Evolutionary conservation across 2,113 vertebrate species (phyloP), one percentile per base, ranked within the genome.

Genomic region (Machaerirhynchus nigripectus): DNA sequence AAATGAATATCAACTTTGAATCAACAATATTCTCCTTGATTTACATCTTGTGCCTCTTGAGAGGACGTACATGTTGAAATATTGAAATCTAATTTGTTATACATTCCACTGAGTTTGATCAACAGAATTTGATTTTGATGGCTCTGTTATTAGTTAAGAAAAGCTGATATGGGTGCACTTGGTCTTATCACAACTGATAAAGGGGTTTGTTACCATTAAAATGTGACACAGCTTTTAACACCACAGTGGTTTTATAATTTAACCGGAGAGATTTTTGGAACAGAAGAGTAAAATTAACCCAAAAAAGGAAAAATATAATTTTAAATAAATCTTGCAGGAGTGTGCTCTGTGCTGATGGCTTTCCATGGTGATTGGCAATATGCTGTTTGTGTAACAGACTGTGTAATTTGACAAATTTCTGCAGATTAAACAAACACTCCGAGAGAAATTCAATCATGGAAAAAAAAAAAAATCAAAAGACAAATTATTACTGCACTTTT

Each of bases 1-100:
- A 95, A 95, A 94, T 78, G 96, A 97, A 87, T 75, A 88, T 40
- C 65, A 95, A 60, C 47, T 97, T 56, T 76, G 80, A 93, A 92
- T 88, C 76, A 93, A 96, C 49, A 89, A 70, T 35, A 81, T 74
- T 39, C 35, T 52, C 80, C 73, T 93, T 35, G 46, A 85, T 94
- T 95, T 95, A 74, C 31, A 75, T 90, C 92, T 81, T 87, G 39
- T 79, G 33, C 24, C 59, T 96, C 83, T 61, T 89, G 75, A 97
- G 88, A 79, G 39, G 49, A 9, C 5, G 15, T 71, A 91, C 79
- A 67, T 84, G 27, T 33, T 91, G 63, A 95, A 93, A 95, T 92
- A 96, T 2, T 89, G 65, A 93, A 79, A 93, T 73, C 50, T 84
- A 68, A 88, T 94, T 86, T 96, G 35, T 84, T 94, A 22, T 37